These are phyloP conservation scores for Pemphigus obesinymphae DNA, from an alignment of 1,140 invertebrate genomes.

Conservation along the genomic window DNA sequence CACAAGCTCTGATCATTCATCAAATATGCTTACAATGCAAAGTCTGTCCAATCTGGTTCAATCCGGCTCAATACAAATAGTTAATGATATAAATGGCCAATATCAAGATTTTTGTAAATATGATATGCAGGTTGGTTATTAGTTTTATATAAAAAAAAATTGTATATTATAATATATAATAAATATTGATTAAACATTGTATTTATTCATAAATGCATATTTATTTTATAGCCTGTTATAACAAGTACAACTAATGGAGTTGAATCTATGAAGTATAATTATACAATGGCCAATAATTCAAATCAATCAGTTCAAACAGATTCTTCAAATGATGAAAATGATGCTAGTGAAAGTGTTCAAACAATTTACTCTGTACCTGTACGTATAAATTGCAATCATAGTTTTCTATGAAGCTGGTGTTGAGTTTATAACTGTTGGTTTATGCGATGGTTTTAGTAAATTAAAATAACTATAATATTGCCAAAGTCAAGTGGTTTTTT, in stretches of 20 bases:
- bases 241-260: constrained; percentile 28
- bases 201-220: too few relatives aligned
- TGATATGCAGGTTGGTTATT: constrained; percentile 50
- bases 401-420: not conserved
- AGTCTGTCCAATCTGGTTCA: constrained; percentile 53
- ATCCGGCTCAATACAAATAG: constrained; percentile 55
- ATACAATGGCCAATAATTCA: not conserved
- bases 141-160: not conserved
- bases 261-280: constrained; percentile 27
- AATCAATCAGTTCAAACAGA: constrained; percentile 9
- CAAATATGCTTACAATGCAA: constrained; percentile 46
- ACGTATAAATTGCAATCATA: too few relatives aligned
- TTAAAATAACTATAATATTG: not conserved
- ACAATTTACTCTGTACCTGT: constrained; percentile 33
- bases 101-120: constrained; percentile 55
- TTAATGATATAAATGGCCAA: constrained; percentile 52
- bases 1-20: not conserved
- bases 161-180: too few relatives aligned
- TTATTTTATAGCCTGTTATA: constrained; percentile 6
- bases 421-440: not conserved
- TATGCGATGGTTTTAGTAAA: too few relatives aligned
- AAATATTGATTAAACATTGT: too few relatives aligned
- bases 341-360: constrained; percentile 35
- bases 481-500: too few relatives aligned
- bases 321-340: constrained; percentile 38